Evolutionary conservation across 1,140 invertebrate species (phyloP), one percentile per base, ranked within the genome.

Genomic region (Hetaerina americana): DNA sequence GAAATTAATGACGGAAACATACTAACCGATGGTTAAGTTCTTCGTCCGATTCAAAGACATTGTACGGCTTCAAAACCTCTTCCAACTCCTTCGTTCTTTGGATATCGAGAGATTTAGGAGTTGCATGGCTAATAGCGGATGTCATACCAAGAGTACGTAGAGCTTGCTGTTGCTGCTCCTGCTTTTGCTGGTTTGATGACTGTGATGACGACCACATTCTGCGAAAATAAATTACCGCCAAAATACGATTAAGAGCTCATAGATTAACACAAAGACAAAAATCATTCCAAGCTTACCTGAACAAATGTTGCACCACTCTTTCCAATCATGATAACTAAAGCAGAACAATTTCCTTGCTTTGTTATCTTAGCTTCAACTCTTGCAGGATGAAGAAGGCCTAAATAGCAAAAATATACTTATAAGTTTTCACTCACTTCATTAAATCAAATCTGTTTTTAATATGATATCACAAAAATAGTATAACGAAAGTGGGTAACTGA

Each of bases 41-140:
- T 74, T 89, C 87, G 74, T 96, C 93, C 24, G 90, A 89, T 83
- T 98, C 96, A 80, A 96, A 96, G 12, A 97, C 91, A 78, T 92
- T 92, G 81, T 90, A 94, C n/a, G 92, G 91, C 77, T 88, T 88
- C 5, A 98, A 81, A 25, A 89, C 87, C 76, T 93, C 89, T 76
- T 92, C 88, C 15, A 99, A 83, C 76, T 97, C 94, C 40, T 86
- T 86, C 0, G 94, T 95, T 74, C 91, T 87, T 75, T 89, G 86
- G 71, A 92, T 78, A 82, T 99, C 96, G 75, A 89, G 85, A 0
- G 89, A 87, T 79, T 95, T 95, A 22, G 96, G 96, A 69, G 85
- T 86, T 76, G 94, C 93, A 76, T 90, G 84, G 75, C 92, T 96
- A 73, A 98, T 96, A 66, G 96, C 94, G 28, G 94, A 95, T 5